A percentile compares a stretch with the other conserved stretches of the same genome.
These are phyloP conservation scores for Betta splendens DNA, from an alignment of 2,797 vertebrate species.

Conservation along the genomic window DNA sequence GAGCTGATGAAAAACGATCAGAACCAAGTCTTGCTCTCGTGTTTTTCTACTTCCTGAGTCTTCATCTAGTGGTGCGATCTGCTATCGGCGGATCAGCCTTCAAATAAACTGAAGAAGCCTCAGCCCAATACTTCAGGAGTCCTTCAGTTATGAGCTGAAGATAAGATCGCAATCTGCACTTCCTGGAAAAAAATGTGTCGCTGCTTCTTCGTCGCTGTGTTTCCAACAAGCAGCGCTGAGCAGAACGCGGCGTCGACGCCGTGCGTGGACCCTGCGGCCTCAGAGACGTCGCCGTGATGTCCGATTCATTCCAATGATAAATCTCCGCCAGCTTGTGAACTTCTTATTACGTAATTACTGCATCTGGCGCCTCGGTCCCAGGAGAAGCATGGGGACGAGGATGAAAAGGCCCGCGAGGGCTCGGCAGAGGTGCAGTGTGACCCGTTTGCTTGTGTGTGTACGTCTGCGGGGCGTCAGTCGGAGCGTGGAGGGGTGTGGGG, in stretches of 20 bases:
- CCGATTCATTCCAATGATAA: not conserved
- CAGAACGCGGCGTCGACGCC: not conserved
- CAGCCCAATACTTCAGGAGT: constrained; percentile 25
- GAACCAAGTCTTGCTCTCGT: not conserved
- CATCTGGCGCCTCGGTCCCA: too few relatives aligned
- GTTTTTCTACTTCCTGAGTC: constrained; percentile 1
- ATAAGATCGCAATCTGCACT: constrained; percentile 61
- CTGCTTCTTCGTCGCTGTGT: not conserved
- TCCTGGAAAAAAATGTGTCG: constrained; percentile 42
- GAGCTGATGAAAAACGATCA: constrained; percentile 1
- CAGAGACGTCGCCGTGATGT: not conserved
- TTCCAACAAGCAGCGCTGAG: constrained; percentile 2
- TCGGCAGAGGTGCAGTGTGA: too few relatives aligned
- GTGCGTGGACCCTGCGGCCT: not conserved
- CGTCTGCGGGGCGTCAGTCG: constrained; percentile 22
- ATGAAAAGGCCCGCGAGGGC: too few relatives aligned
- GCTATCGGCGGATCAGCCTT: constrained; percentile 30
- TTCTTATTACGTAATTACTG: too few relatives aligned
- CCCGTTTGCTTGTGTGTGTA: not conserved
- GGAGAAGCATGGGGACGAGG: too few relatives aligned
- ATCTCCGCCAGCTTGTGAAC: too few relatives aligned
- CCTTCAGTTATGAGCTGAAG: constrained; percentile 25
- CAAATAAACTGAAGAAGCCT: constrained; percentile 55
- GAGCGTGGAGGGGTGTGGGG: too few relatives aligned
- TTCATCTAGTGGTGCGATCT: not conserved